Conservation (phyloP, 2,113 vertebrate species). For the Craseonycteris thonglongyai region DNA sequence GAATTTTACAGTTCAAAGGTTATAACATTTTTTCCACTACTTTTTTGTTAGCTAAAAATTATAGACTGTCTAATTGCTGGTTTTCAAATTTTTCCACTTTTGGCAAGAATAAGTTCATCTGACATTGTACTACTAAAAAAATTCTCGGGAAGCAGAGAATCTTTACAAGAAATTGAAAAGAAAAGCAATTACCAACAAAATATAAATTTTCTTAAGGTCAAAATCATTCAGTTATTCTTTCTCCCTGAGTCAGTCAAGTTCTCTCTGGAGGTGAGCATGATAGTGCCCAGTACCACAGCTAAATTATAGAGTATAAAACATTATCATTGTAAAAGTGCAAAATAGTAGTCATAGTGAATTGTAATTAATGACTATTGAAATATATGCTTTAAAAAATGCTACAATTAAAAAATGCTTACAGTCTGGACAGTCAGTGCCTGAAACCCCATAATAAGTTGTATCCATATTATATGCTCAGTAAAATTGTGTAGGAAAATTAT, state of each 20-base stretch:
- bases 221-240: background rate
- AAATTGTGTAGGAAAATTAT: background rate
- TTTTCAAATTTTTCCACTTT: background rate
- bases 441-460: background rate
- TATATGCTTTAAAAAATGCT: background rate
- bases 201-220: background rate
- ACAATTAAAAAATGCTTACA: background rate
- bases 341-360: background rate
- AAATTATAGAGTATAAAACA: background rate
- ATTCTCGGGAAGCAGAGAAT: background rate
- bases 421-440: background rate
- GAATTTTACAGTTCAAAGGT: background rate
- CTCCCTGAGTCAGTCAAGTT: background rate
- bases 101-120: background rate
- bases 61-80: background rate
- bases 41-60: background rate
- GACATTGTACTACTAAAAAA: background rate
- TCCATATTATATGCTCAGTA: background rate
- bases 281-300: background rate
- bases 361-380: background rate
- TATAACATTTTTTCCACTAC: background rate
- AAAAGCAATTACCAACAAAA: background rate
- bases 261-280: background rate
- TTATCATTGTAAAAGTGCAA: background rate
- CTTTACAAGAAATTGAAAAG: background rate